Base-by-base conservation (phyloP, 2,888 invertebrate species). In the Apeira syringaria region DNA sequence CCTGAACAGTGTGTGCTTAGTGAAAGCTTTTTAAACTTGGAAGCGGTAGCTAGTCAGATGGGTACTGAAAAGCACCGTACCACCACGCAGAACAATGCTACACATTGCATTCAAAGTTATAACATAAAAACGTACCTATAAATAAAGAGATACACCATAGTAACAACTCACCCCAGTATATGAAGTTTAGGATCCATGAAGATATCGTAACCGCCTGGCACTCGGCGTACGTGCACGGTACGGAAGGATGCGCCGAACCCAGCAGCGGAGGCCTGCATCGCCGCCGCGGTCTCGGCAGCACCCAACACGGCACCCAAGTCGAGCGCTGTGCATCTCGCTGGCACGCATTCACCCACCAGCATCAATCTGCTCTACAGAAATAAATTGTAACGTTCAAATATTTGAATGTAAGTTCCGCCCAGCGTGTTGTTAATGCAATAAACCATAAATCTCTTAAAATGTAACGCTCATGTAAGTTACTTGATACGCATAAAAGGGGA, bases 341-440 rank as follows among this genome's bases (percentile, higher is more conserved):
- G 96, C 56, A 96, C 78, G 67, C 96, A 96, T 67, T 95, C 92
- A 5, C 96, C 96, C 37, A 96, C 81, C 69, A 94, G 91, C 58
- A 96, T 80, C 63, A 92, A 87, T 50, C 94, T 90, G 50, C 92
- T 91, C 94, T 95, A 82, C 30, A 62, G 31, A 43, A n/a, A 50
- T 20, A 46, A 40, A 47, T 40, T 17, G 34, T 22, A 15, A 24
- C 17, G 18, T 7, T n/a, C n/a, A n/a, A n/a, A n/a, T n/a, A n/a
- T n/a, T n/a, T n/a, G n/a, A n/a, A n/a, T n/a, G n/a, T n/a, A n/a
- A n/a, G n/a, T n/a, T n/a, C n/a, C n/a, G n/a, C n/a, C n/a, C n/a
- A n/a, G n/a, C n/a, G n/a, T n/a, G n/a, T n/a, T n/a, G n/a, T n/a
- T n/a, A n/a, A n/a, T n/a, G n/a, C n/a, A n/a, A n/a, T n/a, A n/a